phyloP scores from a whole-genome alignment of 2,888 invertebrate species.

The Halictus quadricinctus region DNA sequence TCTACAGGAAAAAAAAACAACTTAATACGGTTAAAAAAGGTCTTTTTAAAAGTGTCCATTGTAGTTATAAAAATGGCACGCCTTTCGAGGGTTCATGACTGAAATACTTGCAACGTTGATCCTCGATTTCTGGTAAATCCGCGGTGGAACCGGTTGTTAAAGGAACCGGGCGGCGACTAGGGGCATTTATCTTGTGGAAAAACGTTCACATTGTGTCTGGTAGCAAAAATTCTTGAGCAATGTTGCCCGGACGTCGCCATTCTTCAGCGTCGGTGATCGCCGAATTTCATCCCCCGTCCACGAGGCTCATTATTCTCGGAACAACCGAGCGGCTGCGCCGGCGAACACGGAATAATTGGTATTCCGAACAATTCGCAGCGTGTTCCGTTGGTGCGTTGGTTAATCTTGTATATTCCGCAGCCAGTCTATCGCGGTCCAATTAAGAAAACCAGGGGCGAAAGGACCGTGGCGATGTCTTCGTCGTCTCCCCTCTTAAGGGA shows the following conservation, averaged over 20 bases:
- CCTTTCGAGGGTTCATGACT: too few relatives aligned
- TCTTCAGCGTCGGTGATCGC: background rate
- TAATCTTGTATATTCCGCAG: conserved; percentile 37
- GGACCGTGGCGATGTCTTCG: conserved; percentile 49
- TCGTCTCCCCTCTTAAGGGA: conserved; percentile 65
- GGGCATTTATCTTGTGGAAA: background rate
- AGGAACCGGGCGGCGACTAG: background rate
- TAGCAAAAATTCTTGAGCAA: background rate
- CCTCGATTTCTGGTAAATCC: background rate
- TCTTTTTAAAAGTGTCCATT: too few relatives aligned
- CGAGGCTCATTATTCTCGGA: background rate
- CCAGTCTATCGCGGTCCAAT: conserved; percentile 64
- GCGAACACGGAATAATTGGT: conserved; percentile 39
- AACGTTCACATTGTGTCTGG: background rate
- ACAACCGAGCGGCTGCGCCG: background rate
- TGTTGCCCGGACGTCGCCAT: background rate
- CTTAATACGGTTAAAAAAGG: too few relatives aligned
- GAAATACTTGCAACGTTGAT: background rate
- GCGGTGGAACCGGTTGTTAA: background rate
- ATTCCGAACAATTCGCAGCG: conserved; percentile 33
- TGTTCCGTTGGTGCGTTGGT: conserved; percentile 11
- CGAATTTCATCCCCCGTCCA: background rate
- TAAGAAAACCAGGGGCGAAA: conserved; percentile 61
- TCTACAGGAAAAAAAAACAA: too few relatives aligned
- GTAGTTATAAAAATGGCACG: too few relatives aligned